phyloP scores from a whole-genome alignment of 2,888 invertebrate species.

The Metellina segmentata region DNA sequence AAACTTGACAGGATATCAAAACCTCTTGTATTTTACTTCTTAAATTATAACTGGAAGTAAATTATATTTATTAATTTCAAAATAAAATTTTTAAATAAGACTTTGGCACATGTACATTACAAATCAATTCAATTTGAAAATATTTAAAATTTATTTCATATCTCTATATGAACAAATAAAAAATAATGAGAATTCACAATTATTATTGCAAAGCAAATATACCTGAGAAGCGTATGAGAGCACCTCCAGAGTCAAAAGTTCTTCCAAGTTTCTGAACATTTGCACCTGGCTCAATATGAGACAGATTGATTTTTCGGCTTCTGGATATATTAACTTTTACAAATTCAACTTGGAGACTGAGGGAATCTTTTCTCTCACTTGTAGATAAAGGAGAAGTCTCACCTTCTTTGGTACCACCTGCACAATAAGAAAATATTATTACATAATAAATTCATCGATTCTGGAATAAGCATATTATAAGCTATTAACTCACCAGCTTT shows the following conservation, averaged over 20 bases:
- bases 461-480: not conserved
- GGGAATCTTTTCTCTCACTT: slow-evolving; percentile 95
- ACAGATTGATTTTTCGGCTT: slow-evolving; percentile 91
- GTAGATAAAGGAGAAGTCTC: slow-evolving; percentile 84
- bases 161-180: not conserved
- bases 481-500: slow-evolving; percentile 84
- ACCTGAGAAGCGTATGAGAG: slow-evolving; percentile 96
- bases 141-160: not conserved
- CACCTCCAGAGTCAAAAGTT: slow-evolving; percentile 80
- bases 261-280: slow-evolving; percentile 56
- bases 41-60: too few species aligned
- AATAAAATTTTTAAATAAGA: too few species aligned
- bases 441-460: not conserved
- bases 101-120: too few species aligned
- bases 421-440: slow-evolving; percentile 7
- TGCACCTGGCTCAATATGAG: slow-evolving; percentile 52
- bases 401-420: slow-evolving; percentile 76
- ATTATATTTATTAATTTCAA: too few species aligned
- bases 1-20: too few species aligned
- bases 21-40: too few species aligned
- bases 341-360: slow-evolving; percentile 97
- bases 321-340: slow-evolving; percentile 96
- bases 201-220: slow-evolving; percentile 43
- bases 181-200: slow-evolving; percentile 79
- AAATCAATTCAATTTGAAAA: too few species aligned